Evolutionary conservation across 2,888 invertebrate genomes (phyloP).

Genomic region (Leuctra nigra): DNA sequence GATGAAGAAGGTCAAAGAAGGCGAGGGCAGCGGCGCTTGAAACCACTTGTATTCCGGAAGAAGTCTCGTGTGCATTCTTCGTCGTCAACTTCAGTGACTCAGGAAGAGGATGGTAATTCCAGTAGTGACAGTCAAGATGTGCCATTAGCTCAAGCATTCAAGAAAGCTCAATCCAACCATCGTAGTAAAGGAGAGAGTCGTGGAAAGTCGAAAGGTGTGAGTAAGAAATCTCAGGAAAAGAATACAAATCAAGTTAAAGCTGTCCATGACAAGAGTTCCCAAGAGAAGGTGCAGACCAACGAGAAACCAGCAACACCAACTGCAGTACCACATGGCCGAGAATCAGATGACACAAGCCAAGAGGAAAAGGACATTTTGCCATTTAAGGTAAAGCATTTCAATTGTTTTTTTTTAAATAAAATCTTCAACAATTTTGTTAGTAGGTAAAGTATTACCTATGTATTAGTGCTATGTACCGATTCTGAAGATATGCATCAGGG

Average conservation of each 20-base stretch:
- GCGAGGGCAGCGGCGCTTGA: slow-evolving; percentile 17
- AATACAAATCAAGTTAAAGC: neutral
- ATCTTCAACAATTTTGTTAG: no score
- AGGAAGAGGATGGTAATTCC: neutral
- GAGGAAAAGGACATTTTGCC: slow-evolving; percentile 4
- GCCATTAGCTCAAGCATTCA: slow-evolving; percentile 9
- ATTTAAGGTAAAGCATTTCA: slow-evolving; percentile 4
- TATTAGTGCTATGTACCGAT: no score
- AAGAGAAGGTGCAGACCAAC: no score
- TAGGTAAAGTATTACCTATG: no score
- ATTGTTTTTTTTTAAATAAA: no score
- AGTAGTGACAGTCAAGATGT: slow-evolving; percentile 16
- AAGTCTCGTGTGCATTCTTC: slow-evolving; percentile 6
- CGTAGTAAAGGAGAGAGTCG: neutral
- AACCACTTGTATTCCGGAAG: slow-evolving; percentile 21
- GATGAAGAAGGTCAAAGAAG: slow-evolving; percentile 23
- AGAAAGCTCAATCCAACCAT: neutral
- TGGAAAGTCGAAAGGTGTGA: neutral
- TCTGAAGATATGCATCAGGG: no score
- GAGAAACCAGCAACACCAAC: no score
- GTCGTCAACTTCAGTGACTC: neutral
- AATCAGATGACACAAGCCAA: neutral
- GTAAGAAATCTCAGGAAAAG: slow-evolving; percentile 2
- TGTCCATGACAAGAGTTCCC: neutral
- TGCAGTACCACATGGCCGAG: no score